Conservation (phyloP, 2,113 vertebrate genomes). For the Morone chrysops region DNA sequence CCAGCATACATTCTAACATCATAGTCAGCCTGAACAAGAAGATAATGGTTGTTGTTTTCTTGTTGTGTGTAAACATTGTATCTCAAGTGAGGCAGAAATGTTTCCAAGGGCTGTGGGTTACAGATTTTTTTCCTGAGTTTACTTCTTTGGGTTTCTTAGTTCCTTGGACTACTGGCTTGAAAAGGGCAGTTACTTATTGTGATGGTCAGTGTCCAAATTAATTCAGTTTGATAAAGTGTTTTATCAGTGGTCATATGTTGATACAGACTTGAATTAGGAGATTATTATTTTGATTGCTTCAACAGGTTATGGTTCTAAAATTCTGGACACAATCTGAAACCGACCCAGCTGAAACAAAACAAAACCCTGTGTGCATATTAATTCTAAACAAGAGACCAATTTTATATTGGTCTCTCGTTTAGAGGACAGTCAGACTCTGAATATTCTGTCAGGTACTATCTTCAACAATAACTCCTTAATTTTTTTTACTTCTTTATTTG, state of each 20-base stretch:
- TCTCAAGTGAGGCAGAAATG: neutral
- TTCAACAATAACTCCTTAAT: neutral
- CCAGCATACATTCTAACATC: too few species aligned
- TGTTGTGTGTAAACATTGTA: neutral
- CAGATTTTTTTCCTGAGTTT: neutral
- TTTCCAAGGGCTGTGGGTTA: neutral
- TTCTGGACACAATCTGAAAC: neutral
- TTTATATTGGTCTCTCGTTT: too few species aligned
- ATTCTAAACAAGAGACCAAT: neutral
- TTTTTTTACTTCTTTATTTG: neutral
- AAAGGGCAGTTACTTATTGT: neutral
- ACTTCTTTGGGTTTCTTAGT: neutral
- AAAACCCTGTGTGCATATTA: neutral
- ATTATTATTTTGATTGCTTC: neutral
- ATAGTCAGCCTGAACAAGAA: too few species aligned
- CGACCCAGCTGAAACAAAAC: neutral
- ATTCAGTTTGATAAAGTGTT: neutral
- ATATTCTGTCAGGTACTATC: neutral
- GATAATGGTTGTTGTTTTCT: too few species aligned
- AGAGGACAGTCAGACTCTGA: neutral
- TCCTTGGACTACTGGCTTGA: neutral
- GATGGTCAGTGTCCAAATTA: neutral
- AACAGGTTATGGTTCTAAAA: neutral
- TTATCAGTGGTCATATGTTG: neutral
- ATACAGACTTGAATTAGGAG: neutral